phyloP scores from a whole-genome alignment of 2,113 vertebrate genomes.

The Scolopax mira region DNA sequence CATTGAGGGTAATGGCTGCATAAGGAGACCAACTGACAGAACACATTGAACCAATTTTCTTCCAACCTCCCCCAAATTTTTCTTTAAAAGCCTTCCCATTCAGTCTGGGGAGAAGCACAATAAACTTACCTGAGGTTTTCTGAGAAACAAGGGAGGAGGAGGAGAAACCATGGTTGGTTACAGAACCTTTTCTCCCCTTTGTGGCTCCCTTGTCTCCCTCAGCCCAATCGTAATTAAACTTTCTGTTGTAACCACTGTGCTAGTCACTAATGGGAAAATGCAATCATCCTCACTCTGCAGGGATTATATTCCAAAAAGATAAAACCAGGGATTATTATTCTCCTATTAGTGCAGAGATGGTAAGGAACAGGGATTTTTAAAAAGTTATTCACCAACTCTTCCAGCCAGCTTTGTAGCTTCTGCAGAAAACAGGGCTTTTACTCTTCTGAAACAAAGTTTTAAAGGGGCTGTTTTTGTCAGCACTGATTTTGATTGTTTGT shows the following conservation, averaged over 20 bases:
- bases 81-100: not conserved
- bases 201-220: not conserved
- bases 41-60: slow-evolving; percentile 51
- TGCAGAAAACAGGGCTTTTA: not conserved
- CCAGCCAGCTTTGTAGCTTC: not conserved
- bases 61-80: not conserved
- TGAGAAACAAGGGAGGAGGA: not conserved
- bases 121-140: slow-evolving; percentile 5
- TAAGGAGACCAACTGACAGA: slow-evolving; percentile 25
- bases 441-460: not conserved
- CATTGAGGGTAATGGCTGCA: not conserved
- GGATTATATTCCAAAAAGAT: not conserved
- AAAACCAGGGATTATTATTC: not conserved
- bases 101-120: not conserved
- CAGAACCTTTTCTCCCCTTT: not conserved
- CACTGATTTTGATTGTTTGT: not conserved
- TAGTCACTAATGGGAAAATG: not conserved
- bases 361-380: not conserved
- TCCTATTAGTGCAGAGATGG: not conserved
- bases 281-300: not conserved
- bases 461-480: not conserved
- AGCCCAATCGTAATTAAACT: not conserved
- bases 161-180: not conserved
- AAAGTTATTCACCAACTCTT: not conserved
- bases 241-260: not conserved